Conservation (phyloP, 2,888 invertebrate genomes). For the Cerastis rubricosa region DNA sequence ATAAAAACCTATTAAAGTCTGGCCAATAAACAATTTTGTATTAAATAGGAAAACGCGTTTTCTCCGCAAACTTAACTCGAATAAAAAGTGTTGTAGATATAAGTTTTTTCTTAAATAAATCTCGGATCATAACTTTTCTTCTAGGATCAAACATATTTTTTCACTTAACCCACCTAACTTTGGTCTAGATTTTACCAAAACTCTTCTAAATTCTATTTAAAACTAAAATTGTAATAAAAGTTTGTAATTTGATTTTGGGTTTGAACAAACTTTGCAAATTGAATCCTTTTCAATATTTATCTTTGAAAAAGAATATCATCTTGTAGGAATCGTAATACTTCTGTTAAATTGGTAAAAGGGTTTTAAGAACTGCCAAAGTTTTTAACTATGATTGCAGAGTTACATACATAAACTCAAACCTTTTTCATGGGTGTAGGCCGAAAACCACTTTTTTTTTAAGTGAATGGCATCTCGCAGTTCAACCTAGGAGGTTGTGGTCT, state of each 20-base stretch:
- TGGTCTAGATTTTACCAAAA: constrained; percentile 12
- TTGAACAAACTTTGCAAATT: constrained; percentile 61
- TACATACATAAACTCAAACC: too few relatives aligned
- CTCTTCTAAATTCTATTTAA: constrained; percentile 28
- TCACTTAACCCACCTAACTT: constrained; percentile 24
- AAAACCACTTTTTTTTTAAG: too few relatives aligned
- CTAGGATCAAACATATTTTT: constrained; percentile 28
- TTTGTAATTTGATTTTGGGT: constrained; percentile 55
- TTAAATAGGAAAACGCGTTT: background rate
- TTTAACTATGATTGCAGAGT: background rate
- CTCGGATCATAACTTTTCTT: background rate
- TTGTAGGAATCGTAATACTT: constrained; percentile 12
- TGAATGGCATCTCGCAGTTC: too few relatives aligned
- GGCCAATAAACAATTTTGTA: background rate
- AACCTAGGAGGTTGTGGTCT: too few relatives aligned
- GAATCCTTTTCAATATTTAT: constrained; percentile 57
- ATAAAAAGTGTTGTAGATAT: background rate
- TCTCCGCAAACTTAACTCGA: background rate
- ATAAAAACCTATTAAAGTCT: background rate
- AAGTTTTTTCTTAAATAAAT: background rate
- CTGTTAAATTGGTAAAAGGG: constrained; percentile 39
- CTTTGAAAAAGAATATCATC: constrained; percentile 38
- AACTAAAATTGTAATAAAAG: constrained; percentile 56
- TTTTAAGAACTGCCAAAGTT: constrained; percentile 3
- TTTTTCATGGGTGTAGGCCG: too few relatives aligned